phyloP scores from a whole-genome alignment of 2,113 vertebrate species.

The Phocoena sinus region DNA sequence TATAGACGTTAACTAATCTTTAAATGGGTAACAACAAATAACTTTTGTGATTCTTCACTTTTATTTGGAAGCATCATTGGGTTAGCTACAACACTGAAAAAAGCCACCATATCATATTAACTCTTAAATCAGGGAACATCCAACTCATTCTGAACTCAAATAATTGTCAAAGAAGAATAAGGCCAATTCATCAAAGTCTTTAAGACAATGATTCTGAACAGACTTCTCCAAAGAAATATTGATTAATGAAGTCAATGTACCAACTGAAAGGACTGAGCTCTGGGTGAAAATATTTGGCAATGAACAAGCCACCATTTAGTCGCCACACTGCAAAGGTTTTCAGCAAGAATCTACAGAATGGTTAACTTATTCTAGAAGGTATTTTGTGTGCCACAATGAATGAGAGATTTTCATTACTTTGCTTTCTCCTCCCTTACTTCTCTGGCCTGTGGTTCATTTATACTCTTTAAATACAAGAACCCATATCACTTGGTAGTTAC shows the following conservation, averaged over 20 bases:
- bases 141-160: slow-evolving; percentile 1
- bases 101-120: not conserved
- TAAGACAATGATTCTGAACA: not conserved
- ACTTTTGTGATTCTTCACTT: not conserved
- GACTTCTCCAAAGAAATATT: not conserved
- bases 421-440: not conserved
- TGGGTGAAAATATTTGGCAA: not conserved
- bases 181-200: not conserved
- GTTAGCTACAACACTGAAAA: not conserved
- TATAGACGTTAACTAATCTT: not conserved
- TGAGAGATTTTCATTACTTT: not conserved
- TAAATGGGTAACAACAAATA: not conserved
- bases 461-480: not conserved
- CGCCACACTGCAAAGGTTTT: not conserved
- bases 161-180: not conserved
- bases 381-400: not conserved
- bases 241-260: not conserved
- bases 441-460: not conserved
- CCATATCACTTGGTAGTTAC: not conserved
- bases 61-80: not conserved
- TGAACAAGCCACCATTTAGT: not conserved
- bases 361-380: not conserved
- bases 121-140: not conserved
- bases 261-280: not conserved
- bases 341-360: not conserved